Evolutionary conservation across 2,113 vertebrate species (phyloP), one percentile per base, ranked within the genome.

Genomic region (Sprattus sprattus): DNA sequence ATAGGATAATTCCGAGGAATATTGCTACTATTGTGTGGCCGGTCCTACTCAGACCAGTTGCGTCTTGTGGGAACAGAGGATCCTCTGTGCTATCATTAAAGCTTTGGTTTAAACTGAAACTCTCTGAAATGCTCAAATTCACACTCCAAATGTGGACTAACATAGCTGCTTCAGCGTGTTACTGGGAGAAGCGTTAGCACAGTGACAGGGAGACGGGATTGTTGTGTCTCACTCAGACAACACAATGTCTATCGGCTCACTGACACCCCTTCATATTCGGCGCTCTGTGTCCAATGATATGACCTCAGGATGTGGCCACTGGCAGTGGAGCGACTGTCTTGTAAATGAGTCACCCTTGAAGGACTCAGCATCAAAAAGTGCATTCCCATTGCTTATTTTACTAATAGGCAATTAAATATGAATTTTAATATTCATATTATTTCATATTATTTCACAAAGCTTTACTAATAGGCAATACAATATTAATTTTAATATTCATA

Each of bases 1-100:
- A 88, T 13, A 95, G 44, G 18, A 94, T 95, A 54, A 93, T 88
- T 81, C 94, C 95, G 45, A 95, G 92, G 85, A 88, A 93, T n/a
- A 93, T 90, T 1, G 93, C 93, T 81, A 93, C 93, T 82, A 90
- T 86, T 83, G 86, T 92, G 91, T 94, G 95, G 11, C 92, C 93
- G 16, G 87, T 92, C 54, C 91, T 89, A 88, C 90, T 93, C 89
- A 95, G 87, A 81, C 52, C 92, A 39, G 83, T 82, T 32, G 90
- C 57, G 75, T 85, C 90, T 67, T 39, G 71, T 13, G 71, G 71
- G 15, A 44, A 78, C 0, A 64, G 85, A 57, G 89, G 18, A 87
- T 87, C 89, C 85, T 57, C 82, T 50, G 57, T 85, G n/a, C 88
- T 86, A 60, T 64, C 84, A 89, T 88, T 88, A 71, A 75, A 82